These are phyloP conservation scores for Ahaetulla prasina DNA, from an alignment of 2,113 vertebrate genomes.

Conservation along the genomic window DNA sequence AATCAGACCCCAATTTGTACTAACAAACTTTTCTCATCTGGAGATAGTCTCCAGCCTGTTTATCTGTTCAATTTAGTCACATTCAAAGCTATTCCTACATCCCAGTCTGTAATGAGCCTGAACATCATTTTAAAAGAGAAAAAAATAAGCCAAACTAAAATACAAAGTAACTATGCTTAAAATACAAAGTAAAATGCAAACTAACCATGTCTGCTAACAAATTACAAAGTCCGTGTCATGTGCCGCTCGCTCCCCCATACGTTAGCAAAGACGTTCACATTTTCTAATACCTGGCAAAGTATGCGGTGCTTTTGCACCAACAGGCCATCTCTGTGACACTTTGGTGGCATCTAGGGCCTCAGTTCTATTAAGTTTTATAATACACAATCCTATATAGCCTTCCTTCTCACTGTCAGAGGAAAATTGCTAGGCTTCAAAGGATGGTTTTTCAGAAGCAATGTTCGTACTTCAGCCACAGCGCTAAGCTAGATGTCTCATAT, in stretches of 20 bases:
- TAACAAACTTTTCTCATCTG: background rate
- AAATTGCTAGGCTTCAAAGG: slow-evolving; percentile 34
- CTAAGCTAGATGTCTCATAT: slow-evolving; percentile 17
- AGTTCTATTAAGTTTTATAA: slow-evolving; percentile 17
- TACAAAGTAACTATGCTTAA: background rate
- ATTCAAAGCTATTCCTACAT: background rate
- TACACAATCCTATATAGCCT: slow-evolving; percentile 41
- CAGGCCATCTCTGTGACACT: background rate
- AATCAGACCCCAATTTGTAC: background rate
- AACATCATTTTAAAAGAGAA: background rate
- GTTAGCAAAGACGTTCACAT: background rate
- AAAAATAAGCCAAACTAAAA: too few relatives aligned
- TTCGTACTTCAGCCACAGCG: background rate
- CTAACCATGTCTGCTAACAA: background rate
- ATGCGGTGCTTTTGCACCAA: background rate
- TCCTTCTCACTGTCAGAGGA: slow-evolving; percentile 13
- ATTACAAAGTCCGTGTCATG: background rate
- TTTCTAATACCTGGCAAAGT: slow-evolving; percentile 19
- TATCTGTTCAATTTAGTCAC: background rate
- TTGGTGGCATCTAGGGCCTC: slow-evolving; percentile 15
- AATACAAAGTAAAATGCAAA: background rate
- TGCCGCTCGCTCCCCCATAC: background rate
- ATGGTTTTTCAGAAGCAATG: slow-evolving; percentile 21
- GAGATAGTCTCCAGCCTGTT: background rate
- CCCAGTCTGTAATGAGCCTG: background rate